These are phyloP conservation scores for Coranthus polyacanthus DNA, from an alignment of 2,797 vertebrate species.

Conservation along the genomic window DNA sequence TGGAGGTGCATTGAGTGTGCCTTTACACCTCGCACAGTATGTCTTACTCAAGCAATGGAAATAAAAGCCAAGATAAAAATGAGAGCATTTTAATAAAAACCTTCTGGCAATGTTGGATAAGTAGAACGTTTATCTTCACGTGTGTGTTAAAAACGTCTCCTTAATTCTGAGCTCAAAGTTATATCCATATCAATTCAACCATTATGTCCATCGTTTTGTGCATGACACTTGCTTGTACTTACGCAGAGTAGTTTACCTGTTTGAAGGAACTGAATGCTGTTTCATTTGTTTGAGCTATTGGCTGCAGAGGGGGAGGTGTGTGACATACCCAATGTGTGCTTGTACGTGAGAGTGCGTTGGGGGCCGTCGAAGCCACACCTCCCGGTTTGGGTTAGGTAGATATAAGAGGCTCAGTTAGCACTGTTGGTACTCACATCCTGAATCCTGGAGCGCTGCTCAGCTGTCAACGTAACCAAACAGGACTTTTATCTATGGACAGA, in stretches of 20 bases:
- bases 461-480: not conserved
- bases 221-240: too few species aligned
- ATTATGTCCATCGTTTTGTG: too few species aligned
- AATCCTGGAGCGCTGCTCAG: slow-evolving; percentile 32
- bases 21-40: not conserved
- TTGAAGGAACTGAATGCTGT: too few species aligned
- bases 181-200: not conserved
- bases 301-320: not conserved
- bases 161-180: not conserved
- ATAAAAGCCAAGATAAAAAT: too few species aligned
- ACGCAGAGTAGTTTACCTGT: too few species aligned
- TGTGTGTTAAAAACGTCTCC: not conserved
- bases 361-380: slow-evolving; percentile 59
- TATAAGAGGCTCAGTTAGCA: slow-evolving; percentile 58
- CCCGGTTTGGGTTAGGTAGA: not conserved
- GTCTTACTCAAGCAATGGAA: too few species aligned
- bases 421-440: slow-evolving; percentile 40
- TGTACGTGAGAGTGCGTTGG: not conserved
- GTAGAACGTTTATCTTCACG: not conserved
- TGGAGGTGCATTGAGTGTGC: too few species aligned
- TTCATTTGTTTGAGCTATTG: too few species aligned
- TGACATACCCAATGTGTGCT: not conserved
- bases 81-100: too few species aligned
- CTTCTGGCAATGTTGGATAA: not conserved
- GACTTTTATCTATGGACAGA: slow-evolving; percentile 46